Evolutionary conservation across 1,140 invertebrate genomes (phyloP).

Genomic region (Drosophila kohkoa): DNA sequence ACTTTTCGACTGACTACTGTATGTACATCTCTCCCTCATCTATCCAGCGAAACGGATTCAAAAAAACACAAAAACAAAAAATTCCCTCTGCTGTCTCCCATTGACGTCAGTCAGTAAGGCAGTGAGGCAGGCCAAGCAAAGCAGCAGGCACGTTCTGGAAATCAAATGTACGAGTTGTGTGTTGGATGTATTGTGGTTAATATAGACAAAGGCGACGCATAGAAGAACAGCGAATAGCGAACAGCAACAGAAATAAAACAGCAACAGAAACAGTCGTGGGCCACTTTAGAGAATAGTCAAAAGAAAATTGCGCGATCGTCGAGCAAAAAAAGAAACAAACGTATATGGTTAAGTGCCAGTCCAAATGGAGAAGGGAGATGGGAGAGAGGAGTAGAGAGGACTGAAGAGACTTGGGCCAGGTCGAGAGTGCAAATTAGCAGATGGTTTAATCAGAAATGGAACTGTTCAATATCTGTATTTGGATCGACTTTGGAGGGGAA

Average conservation of each 20-base stretch:
- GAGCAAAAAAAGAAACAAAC: neutral
- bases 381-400: conserved; percentile 6
- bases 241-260: conserved; percentile 7
- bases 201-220: conserved; percentile 47
- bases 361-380: conserved; percentile 1
- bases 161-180: conserved; percentile 51
- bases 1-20: conserved; percentile 7
- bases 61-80: neutral
- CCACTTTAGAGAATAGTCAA: conserved; percentile 40
- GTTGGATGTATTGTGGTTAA: conserved; percentile 10
- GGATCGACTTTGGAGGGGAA: conserved; percentile 12
- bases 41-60: conserved; percentile 12
- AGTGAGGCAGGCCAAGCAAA: conserved; percentile 48
- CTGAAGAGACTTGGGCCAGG: conserved; percentile 48
- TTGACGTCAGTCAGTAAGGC: conserved; percentile 73
- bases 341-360: conserved; percentile 30
- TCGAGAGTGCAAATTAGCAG: conserved; percentile 72
- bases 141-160: conserved; percentile 70
- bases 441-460: conserved; percentile 46
- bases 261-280: conserved; percentile 19
- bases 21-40: conserved; percentile 15
- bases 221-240: conserved; percentile 5
- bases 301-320: conserved; percentile 42
- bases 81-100: conserved; percentile 35
- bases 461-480: conserved; percentile 32